Base-by-base conservation (phyloP, 2,888 invertebrate genomes). In the Ernsta delagoae region DNA sequence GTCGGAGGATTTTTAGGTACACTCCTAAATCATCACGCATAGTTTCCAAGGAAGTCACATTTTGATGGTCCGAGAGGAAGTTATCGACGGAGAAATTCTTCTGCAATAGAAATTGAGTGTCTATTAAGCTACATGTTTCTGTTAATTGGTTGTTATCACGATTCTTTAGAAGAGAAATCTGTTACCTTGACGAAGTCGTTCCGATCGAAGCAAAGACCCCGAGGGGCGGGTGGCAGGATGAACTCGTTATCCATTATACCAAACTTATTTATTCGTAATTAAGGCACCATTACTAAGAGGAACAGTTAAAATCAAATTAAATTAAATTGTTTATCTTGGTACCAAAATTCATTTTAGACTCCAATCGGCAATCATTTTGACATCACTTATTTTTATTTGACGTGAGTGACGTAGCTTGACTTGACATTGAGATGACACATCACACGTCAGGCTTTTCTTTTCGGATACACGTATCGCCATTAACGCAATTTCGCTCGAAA, bases 41-140 rank as follows among this genome's bases (percentile, higher is more conserved):
- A 9, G 95, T 96, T 86, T 99, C 98, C 80, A 98, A 91, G 12
- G 96, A 96, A 0, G 95, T 95, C 71, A 94, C 94, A 84, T 95
- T 95, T 75, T 96, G 95, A 78, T 97, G 96, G 75, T 96, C 96
- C 75, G 96, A 96, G 68, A 99, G 94, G 87, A 99, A 99, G 75
- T 96, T 95, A 83, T 99, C 99, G n/a, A 99, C 98, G 72, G 97
- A 97, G 86, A 99, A 99, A 78, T 96, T 96, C 64, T 96, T 95
- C 97, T 98, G 90, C 71, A 95, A 94, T 72, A 73, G 71, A 36
- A 65, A 59, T 70, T 16, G 16, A 12, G 9, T 9, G 16, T 43
- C 12, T 48, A 41, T 43, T 11, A 43, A 45, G 16, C 41, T 41
- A 0, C 16, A 59, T 41, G 5, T 60, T 43, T 11, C 39, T 48